Evolutionary conservation across 1,140 invertebrate species (phyloP), one percentile per base, ranked within the genome.

Genomic region (Pogonomyrmex californicus): DNA sequence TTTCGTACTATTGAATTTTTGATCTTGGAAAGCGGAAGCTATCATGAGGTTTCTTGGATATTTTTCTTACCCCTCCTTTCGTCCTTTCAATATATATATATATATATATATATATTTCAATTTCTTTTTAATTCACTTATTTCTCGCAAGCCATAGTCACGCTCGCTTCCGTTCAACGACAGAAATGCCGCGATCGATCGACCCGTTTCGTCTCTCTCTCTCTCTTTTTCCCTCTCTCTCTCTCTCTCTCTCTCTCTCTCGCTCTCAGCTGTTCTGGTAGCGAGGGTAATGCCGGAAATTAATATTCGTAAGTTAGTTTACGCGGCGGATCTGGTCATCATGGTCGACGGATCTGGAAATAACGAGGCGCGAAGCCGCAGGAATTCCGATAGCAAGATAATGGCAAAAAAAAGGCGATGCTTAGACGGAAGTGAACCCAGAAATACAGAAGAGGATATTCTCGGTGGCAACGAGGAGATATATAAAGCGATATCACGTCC

Each of bases 241-340:
- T 23, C 47, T 51, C 47, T 70, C 66, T 70, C 85, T 82, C 81
- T 75, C 33, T 63, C 23, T 77, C 49, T 71, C 7, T 65, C 75
- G 30, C 56, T 71, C 47, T 30, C 65, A 54, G 54, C 82, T 54
- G 63, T 65, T 33, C 65, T n/a, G 58, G 54, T 66, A 78, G 58
- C 83, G 33, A 23, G 30, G 78, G 70, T 70, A 81, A 81, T 56
- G 30, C 65, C 78, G 78, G 78, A 81, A 81, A 85, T 85, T 73
- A 85, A 85, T 85, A 51, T 75, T 85, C 81, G 56, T 62, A 62
- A 54, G 70, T 85, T 58, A 62, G 44, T 47, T 30, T 44, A 41
- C n/a, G n/a, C 5, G 9, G 2, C 12, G 54, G 23, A 58, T 63
- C 14, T 47, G 17, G 58, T 23, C 41, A 44, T 23, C 23, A 6